Evolutionary conservation across 1,140 invertebrate species (phyloP), one percentile per base, ranked within the genome.

Genomic region (Solen grandis): DNA sequence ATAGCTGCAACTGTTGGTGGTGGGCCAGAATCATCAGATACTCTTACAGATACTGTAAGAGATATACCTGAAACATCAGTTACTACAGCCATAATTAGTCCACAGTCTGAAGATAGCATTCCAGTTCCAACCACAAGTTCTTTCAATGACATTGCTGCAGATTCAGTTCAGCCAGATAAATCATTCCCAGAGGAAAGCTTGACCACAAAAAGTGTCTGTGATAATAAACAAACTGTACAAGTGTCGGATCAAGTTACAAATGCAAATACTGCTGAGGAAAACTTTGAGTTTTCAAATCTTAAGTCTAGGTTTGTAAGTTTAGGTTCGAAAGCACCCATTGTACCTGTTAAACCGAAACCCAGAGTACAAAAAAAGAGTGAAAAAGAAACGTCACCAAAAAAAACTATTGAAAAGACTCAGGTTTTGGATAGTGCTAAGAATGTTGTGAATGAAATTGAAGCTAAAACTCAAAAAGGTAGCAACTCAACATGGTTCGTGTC

Each of bases 271-370:
- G 29, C 19, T 22, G n/a, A 27, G 14, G 75, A 68, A 22, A 38
- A 69, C 35, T 78, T 69, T 46, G 31, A 41, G 27, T 68, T 60
- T 36, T 25, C 16, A 22, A 68, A 59, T 50, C 41, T 78, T 22
- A 78, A 68, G 35, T 78, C 75, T 59, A 78, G 57, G 27, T 69
- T 78, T 41, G 13, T 29, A 29, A 54, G 16, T 10, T 78, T 54
- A 5, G 29, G 5, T 3, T 3, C 3, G 29, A 5, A 14, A 4
- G 14, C 27, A 29, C n/a, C 33, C 13, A 50, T 33, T 50, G 41
- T 63, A 27, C 57, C 73, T 35, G 25, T 41, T n/a, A 76, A 76
- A 65, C 59, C 57, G 36, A 76, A 63, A 54, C 73, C 73, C n/a
- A n/a, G n/a, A n/a, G n/a, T n/a, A n/a, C n/a, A n/a, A 14, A 13